Percentiles rank a stretch among this genome's conserved stretches.
phyloP scores from a whole-genome alignment of 2,797 vertebrate genomes.

The Lagorchestes hirsutus region DNA sequence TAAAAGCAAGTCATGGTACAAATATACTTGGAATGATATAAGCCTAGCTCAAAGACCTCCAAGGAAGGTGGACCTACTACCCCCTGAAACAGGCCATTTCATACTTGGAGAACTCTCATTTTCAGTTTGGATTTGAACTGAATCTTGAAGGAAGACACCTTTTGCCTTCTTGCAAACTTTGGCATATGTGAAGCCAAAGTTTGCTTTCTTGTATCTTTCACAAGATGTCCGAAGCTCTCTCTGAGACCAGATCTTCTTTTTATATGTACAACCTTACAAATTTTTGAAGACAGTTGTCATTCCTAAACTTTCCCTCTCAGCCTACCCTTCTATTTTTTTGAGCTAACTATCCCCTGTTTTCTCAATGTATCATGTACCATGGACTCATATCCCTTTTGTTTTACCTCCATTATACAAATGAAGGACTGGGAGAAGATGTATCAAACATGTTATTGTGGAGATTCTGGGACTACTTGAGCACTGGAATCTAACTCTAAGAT shows the following conservation, averaged over 20 bases:
- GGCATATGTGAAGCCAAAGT: neutral
- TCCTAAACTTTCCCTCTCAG: neutral
- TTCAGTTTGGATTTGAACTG: neutral
- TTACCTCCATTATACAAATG: neutral
- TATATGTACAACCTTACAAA: neutral
- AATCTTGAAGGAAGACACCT: neutral
- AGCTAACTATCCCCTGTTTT: neutral
- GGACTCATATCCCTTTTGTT: neutral
- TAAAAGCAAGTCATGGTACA: neutral
- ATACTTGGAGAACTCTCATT: neutral
- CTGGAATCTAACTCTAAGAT: neutral
- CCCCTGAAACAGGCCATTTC: neutral
- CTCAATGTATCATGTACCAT: neutral
- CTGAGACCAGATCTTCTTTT: neutral
- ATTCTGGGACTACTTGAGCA: neutral
- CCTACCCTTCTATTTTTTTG: neutral
- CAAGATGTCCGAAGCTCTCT: neutral
- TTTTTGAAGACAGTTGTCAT: neutral
- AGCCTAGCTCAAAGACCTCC: neutral
- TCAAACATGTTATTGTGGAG: neutral
- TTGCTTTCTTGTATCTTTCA: neutral
- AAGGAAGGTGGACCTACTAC: neutral
- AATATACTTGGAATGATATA: neutral
- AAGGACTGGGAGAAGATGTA: neutral
- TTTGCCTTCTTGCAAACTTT: neutral